Evolutionary conservation across 2,113 vertebrate genomes (phyloP).

Genomic region (Macrotis lagotis): DNA sequence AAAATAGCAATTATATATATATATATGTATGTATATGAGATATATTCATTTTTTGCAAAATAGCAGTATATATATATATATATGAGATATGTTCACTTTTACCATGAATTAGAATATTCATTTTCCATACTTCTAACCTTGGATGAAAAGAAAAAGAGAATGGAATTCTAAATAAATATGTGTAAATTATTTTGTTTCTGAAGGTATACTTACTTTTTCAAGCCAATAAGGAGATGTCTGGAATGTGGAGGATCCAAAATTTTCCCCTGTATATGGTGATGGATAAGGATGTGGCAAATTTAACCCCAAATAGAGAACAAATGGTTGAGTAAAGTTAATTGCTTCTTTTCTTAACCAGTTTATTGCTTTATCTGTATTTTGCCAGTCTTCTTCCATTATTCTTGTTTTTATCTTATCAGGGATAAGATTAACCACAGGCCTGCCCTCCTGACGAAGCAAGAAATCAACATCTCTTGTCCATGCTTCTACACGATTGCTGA

Average conservation of each 20-base stretch:
- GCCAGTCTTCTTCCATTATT: constrained; percentile 92
- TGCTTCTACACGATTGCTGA: constrained; percentile 96
- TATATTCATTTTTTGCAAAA: constrained; percentile 48
- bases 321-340: constrained; percentile 84
- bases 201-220: constrained; percentile 85
- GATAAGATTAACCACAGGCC: constrained; percentile 89
- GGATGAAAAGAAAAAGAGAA: constrained; percentile 22
- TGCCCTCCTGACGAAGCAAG: constrained; percentile 93
- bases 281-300: constrained; percentile 96
- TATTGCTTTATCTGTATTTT: constrained; percentile 86
- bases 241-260: constrained; percentile 95
- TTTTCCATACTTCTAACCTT: constrained; percentile 30
- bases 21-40: no score
- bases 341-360: constrained; percentile 90
- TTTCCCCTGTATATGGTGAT: constrained; percentile 90
- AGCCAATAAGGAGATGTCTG: constrained; percentile 95
- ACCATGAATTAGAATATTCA: constrained; percentile 33
- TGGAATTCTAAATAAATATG: not conserved
- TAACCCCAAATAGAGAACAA: constrained; percentile 94
- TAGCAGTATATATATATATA: not conserved
- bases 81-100: no score
- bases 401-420: constrained; percentile 85
- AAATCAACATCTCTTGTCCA: constrained; percentile 95
- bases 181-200: not conserved
- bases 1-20: no score